These are phyloP conservation scores for Bostrychus sinensis DNA, from an alignment of 2,113 vertebrate genomes.

Conservation along the genomic window DNA sequence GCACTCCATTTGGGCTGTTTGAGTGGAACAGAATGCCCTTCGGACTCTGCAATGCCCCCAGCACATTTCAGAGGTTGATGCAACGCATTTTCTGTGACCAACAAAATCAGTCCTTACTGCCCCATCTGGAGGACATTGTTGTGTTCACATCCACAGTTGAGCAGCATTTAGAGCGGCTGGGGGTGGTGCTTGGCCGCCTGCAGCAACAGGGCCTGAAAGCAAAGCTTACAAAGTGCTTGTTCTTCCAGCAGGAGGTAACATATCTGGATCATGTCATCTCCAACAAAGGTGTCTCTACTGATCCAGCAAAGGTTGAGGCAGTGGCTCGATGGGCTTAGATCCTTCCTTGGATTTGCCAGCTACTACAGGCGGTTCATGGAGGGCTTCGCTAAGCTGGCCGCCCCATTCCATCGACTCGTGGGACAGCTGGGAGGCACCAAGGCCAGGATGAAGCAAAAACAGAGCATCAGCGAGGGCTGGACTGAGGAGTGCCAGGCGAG, in stretches of 20 bases:
- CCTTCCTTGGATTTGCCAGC: background rate
- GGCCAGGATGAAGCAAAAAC: too few species aligned
- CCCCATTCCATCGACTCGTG: background rate
- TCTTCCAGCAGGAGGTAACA: background rate
- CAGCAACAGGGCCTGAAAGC: background rate
- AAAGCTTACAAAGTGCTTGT: background rate
- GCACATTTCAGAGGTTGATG: background rate
- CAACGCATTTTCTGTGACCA: conserved; percentile 1
- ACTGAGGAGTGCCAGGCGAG: background rate
- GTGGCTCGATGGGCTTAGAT: background rate
- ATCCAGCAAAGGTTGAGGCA: background rate
- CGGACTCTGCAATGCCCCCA: conserved; percentile 5
- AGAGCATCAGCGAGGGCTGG: too few species aligned
- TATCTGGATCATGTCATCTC: background rate
- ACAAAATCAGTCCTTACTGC: background rate
- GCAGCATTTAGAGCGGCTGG: background rate
- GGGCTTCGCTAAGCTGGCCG: background rate
- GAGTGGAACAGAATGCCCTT: conserved; percentile 5
- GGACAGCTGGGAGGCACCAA: background rate
- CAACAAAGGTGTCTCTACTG: background rate
- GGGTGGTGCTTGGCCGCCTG: background rate
- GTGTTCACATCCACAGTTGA: background rate
- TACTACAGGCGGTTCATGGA: background rate
- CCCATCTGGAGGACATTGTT: background rate
- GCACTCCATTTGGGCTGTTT: background rate